Conservation (phyloP, 2,113 vertebrate genomes). For the Clinocottus analis region DNA sequence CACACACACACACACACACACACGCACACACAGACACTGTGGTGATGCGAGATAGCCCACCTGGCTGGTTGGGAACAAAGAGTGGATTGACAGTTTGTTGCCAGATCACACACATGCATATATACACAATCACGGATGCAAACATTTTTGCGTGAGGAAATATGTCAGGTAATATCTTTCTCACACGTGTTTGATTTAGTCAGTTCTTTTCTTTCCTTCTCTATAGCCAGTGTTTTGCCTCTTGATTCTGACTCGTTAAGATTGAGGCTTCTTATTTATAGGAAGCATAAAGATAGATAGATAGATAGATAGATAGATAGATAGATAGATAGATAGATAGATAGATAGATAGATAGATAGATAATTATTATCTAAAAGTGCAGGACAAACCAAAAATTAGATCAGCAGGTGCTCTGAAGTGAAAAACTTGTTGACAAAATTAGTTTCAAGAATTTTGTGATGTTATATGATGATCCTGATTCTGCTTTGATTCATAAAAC, state of each 20-base stretch:
- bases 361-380: no score
- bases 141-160: background rate
- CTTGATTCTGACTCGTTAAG: background rate
- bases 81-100: constrained; percentile 51
- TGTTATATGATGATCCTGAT: background rate
- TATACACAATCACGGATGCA: background rate
- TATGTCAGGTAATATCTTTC: background rate
- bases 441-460: background rate
- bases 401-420: background rate
- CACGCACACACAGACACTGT: constrained; percentile 28
- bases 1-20: background rate
- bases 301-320: no score
- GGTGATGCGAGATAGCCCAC: constrained; percentile 41
- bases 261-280: no score
- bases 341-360: no score
- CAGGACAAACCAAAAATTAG: no score
- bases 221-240: background rate
- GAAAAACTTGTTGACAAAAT: background rate
- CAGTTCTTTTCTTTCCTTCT: background rate
- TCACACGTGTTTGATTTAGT: background rate
- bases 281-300: no score
- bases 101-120: constrained; percentile 17
- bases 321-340: no score
- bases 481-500: background rate
- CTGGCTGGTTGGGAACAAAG: constrained; percentile 62